phyloP scores from a whole-genome alignment of 2,797 vertebrate species.

The Serranus cabrilla region DNA sequence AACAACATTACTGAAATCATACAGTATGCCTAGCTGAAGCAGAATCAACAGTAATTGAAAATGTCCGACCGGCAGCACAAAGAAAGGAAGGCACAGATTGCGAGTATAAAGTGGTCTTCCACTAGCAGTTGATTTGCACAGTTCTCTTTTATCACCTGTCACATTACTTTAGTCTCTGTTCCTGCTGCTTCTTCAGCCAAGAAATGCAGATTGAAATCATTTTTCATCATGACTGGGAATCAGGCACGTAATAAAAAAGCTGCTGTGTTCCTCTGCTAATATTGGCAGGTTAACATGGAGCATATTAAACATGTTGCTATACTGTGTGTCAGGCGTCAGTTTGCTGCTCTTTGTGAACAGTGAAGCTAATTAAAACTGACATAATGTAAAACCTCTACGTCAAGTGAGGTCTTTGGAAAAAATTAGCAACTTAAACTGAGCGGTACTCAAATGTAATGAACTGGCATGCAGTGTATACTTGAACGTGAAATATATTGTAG shows the following conservation, averaged over 20 bases:
- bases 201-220: conserved; percentile 58
- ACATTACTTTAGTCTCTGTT: conserved; percentile 46
- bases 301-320: conserved; percentile 31
- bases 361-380: conserved; percentile 28
- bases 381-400: not conserved
- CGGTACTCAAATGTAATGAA: not conserved
- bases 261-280: conserved; percentile 28
- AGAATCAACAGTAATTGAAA: conserved; percentile 16
- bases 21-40: not conserved
- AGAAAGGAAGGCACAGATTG: not conserved
- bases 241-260: conserved; percentile 53
- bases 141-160: conserved; percentile 64
- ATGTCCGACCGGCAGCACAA: not conserved
- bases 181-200: conserved; percentile 36
- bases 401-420: conserved; percentile 13
- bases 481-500: not conserved
- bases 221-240: conserved; percentile 58
- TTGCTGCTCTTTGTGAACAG: conserved; percentile 14
- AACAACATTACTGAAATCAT: too few relatives aligned
- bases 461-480: not conserved
- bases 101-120: conserved; percentile 10
- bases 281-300: conserved; percentile 37
- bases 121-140: conserved; percentile 42
- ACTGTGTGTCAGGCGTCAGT: not conserved
- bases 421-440: conserved; percentile 18